Evolutionary conservation across 2,113 vertebrate genomes (phyloP).

Genomic region (Dicaeum eximium): DNA sequence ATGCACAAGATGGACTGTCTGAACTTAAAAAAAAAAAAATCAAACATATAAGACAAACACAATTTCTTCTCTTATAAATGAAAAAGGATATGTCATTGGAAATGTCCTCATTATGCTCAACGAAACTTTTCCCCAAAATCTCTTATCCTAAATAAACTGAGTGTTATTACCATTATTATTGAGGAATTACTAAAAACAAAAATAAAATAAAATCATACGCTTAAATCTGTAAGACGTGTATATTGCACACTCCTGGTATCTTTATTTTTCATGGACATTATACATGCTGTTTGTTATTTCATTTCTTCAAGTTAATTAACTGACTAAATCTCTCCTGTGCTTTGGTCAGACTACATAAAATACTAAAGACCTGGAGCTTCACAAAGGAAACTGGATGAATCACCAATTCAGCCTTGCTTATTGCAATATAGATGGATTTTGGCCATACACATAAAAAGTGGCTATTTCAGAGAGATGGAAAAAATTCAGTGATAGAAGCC

Average conservation of each 20-base stretch:
- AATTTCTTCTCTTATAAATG: neutral
- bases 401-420: neutral
- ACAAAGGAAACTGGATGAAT: neutral
- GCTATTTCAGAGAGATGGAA: neutral
- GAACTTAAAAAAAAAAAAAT: neutral
- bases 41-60: neutral
- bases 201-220: neutral
- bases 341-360: neutral
- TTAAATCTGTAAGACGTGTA: neutral
- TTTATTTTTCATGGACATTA: neutral
- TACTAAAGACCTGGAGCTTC: neutral
- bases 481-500: neutral
- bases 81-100: neutral
- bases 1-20: neutral
- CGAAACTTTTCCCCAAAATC: neutral
- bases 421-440: constrained; percentile 5
- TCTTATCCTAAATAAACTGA: neutral
- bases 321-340: neutral
- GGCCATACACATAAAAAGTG: neutral
- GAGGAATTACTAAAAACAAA: neutral
- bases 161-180: neutral
- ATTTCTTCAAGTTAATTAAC: constrained; percentile 6
- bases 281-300: neutral
- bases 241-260: neutral
- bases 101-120: neutral